Conservation (phyloP, 2,113 vertebrate genomes). For the Ellobius talpinus region DNA sequence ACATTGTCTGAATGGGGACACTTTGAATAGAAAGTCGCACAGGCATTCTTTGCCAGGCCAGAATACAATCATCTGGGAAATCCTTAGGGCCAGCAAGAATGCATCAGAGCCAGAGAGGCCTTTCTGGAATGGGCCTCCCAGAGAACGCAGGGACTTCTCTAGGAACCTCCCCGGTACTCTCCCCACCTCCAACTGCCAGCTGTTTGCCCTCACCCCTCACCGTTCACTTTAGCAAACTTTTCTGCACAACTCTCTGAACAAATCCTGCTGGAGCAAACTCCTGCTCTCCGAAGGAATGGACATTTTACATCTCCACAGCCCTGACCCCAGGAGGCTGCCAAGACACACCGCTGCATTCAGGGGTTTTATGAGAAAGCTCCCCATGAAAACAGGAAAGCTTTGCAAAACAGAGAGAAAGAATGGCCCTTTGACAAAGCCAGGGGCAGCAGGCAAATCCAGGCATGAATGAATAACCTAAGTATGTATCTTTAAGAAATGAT, state of each 20-base stretch:
- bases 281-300: not conserved
- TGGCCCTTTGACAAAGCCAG: not conserved
- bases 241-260: constrained; percentile 51
- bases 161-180: not conserved
- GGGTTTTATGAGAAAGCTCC: constrained; percentile 56
- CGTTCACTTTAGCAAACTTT: not conserved
- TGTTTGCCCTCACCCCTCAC: not conserved
- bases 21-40: not conserved
- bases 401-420: constrained; percentile 23
- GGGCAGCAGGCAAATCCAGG: not conserved
- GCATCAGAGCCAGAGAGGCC: not conserved
- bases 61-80: not conserved
- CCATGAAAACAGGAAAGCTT: not conserved
- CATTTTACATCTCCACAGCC: constrained; percentile 22
- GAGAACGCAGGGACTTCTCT: not conserved
- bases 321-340: not conserved
- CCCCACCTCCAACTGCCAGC: not conserved
- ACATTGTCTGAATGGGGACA: not conserved
- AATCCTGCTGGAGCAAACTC: constrained; percentile 31
- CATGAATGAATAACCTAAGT: not conserved
- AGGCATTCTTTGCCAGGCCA: not conserved
- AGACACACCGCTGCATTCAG: constrained; percentile 1
- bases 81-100: not conserved
- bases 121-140: not conserved
- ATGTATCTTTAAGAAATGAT: not conserved